These are phyloP conservation scores for Tricholaema leucomelas DNA, from an alignment of 2,113 vertebrate genomes.

Conservation along the genomic window DNA sequence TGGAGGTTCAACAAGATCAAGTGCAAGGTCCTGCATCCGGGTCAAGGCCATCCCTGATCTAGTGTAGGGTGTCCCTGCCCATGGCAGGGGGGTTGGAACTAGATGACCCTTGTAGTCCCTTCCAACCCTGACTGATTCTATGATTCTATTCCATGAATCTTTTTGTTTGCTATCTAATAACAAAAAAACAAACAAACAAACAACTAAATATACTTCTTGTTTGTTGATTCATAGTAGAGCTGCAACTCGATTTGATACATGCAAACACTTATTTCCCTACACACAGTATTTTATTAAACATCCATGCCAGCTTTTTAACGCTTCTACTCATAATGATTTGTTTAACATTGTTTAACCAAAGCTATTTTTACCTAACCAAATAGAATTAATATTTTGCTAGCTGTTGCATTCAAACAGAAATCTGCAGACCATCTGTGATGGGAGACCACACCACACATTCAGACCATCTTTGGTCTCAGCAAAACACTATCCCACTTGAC, in stretches of 20 bases:
- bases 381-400: not conserved
- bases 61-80: too few relatives aligned
- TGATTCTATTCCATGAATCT: too few relatives aligned
- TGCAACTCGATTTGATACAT: not conserved
- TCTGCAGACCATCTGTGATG: conserved; percentile 47
- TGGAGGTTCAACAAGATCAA: too few relatives aligned
- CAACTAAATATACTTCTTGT: not conserved
- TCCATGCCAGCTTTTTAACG: not conserved
- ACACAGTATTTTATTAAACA: not conserved
- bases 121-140: too few relatives aligned
- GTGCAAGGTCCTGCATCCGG: too few relatives aligned
- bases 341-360: conserved; percentile 7
- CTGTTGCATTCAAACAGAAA: not conserved
- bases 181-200: too few relatives aligned
- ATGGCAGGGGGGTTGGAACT: too few relatives aligned
- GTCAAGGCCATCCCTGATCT: too few relatives aligned
- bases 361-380: not conserved
- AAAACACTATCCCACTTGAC: not conserved
- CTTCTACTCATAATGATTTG: not conserved
- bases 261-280: rapidly evolving
- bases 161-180: too few relatives aligned
- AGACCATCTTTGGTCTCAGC: not conserved
- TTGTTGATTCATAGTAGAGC: not conserved
- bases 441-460: not conserved
- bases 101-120: too few relatives aligned